Percentiles rank a stretch among this genome's conserved stretches.
These are phyloP conservation scores for Kradibia gibbosae DNA, from an alignment of 1,140 invertebrate species.

Conservation along the genomic window DNA sequence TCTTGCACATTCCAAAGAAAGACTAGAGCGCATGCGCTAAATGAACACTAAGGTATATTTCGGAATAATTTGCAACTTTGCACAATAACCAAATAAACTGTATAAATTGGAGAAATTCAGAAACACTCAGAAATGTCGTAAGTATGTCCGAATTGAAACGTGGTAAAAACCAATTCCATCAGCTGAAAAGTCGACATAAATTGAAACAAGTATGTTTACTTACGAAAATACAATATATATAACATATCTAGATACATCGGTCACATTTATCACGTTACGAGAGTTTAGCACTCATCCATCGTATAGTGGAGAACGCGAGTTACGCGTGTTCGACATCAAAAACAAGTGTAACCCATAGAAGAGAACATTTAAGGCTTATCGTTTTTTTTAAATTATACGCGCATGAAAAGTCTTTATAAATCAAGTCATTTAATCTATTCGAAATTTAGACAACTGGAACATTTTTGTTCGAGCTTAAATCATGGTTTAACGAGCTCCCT, in stretches of 20 bases:
- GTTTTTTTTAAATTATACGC: neutral
- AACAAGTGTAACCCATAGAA: neutral
- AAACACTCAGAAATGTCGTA: neutral
- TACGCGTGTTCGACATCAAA: slow-evolving; percentile 8
- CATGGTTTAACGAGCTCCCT: neutral
- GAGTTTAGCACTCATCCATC: slow-evolving; percentile 12
- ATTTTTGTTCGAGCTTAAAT: neutral
- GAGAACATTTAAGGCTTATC: neutral
- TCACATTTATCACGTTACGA: slow-evolving; percentile 20
- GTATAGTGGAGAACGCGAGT: neutral
- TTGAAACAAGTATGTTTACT: slow-evolving; percentile 20
- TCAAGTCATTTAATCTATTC: neutral
- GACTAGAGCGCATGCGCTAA: neutral
- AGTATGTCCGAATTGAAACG: neutral
- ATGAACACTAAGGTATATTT: neutral
- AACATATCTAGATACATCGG: neutral
- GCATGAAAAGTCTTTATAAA: neutral
- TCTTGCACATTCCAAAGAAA: neutral
- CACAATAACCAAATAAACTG: neutral
- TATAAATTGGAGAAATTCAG: slow-evolving; percentile 6
- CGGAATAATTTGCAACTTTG: neutral
- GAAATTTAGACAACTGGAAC: neutral
- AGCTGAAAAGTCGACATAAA: slow-evolving; percentile 7
- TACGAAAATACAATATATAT: slow-evolving; percentile 13
- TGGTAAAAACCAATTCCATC: slow-evolving; percentile 9